Conservation (phyloP, 2,888 invertebrate species). For the Acanthosepion esculentum region DNA sequence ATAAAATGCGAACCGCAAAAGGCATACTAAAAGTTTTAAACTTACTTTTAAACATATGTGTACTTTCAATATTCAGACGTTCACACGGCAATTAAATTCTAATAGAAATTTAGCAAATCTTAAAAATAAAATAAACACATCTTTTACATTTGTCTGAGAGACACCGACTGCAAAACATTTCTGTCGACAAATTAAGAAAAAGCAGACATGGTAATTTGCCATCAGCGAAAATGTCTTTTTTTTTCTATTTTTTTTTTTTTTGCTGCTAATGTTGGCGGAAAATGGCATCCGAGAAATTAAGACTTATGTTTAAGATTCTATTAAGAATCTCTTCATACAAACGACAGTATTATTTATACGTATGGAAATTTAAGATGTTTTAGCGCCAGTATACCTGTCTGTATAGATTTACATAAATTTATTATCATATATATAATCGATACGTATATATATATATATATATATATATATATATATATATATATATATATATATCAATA, state of each 20-base stretch:
- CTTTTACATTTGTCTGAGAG: not conserved
- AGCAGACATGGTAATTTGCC: not conserved
- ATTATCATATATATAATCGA: not conserved
- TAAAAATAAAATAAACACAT: not conserved
- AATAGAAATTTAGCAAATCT: not conserved
- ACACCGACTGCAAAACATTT: not conserved
- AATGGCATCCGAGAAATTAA: not conserved
- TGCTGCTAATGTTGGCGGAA: not conserved
- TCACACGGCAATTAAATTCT: too few relatives aligned
- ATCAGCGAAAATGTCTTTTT: not conserved
- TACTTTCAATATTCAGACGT: too few relatives aligned
- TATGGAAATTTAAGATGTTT: not conserved
- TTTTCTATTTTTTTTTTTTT: not conserved
- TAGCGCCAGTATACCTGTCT: not conserved
- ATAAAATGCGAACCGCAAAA: too few relatives aligned
- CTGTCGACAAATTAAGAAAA: not conserved
- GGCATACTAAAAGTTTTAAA: too few relatives aligned
- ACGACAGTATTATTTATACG: not conserved
- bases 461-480: not conserved
- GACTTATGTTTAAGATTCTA: not conserved
- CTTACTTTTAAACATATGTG: too few relatives aligned
- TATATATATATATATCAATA: too few relatives aligned
- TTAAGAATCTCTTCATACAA: not conserved
- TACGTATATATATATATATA: not conserved
- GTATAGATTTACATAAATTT: too few relatives aligned